These are phyloP conservation scores for Characodon lateralis DNA, from an alignment of 2,797 vertebrate genomes.

Conservation along the genomic window DNA sequence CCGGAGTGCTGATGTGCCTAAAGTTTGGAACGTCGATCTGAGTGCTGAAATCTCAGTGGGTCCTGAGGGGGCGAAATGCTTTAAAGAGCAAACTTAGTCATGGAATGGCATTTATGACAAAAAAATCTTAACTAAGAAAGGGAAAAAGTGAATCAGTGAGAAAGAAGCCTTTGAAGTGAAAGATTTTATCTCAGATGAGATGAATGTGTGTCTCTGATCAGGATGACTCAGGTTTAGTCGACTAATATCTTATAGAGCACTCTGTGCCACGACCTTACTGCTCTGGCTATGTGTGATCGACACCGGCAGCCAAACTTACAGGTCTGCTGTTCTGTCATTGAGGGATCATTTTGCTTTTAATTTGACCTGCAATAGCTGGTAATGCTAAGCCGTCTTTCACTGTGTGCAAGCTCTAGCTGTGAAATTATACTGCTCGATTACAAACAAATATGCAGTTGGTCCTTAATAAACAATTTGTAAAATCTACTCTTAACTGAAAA, in stretches of 20 bases:
- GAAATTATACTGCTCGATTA: conserved; percentile 57
- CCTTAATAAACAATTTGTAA: conserved; percentile 61
- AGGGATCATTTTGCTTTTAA: conserved; percentile 79
- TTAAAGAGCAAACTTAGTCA: conserved; percentile 44
- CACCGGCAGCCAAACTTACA: conserved; percentile 66
- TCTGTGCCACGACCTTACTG: conserved; percentile 48
- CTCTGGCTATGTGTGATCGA: too few species aligned
- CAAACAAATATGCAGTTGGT: conserved; percentile 61
- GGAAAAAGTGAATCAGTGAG: conserved; percentile 6
- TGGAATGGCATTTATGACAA: conserved; percentile 23
- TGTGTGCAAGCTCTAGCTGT: conserved; percentile 63
- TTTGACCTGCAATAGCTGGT: conserved; percentile 77
- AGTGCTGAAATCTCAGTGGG: conserved; percentile 39
- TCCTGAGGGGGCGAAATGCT: conserved; percentile 55
- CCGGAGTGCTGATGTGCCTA: conserved; percentile 48
- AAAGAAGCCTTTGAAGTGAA: conserved; percentile 15
- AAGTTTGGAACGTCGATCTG: conserved; percentile 44
- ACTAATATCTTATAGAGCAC: conserved; percentile 40
- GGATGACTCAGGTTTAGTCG: conserved; percentile 23
- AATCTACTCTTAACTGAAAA: conserved; percentile 35
- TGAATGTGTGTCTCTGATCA: conserved; percentile 6
- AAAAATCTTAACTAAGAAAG: conserved; percentile 3
- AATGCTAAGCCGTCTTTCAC: conserved; percentile 73
- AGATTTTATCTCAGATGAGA: conserved; percentile 60
- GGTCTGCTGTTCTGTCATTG: conserved; percentile 76